Percentiles rank a stretch among this genome's conserved stretches.
phyloP scores from a whole-genome alignment of 2,113 vertebrate genomes.

The Columba janthina region DNA sequence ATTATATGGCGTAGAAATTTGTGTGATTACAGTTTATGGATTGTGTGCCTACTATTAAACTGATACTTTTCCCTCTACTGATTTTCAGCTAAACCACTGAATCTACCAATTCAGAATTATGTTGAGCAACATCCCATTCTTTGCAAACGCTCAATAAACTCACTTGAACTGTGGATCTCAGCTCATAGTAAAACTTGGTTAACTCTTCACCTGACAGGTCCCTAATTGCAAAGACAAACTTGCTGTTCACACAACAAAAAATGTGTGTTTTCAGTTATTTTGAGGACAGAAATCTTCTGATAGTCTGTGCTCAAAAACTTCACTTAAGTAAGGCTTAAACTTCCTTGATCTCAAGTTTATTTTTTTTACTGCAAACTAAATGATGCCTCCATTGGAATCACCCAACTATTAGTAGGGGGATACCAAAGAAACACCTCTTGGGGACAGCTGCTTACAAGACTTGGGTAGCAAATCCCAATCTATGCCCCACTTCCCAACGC shows the following conservation, averaged over 20 bases:
- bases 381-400: no score
- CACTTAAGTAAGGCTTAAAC: background rate
- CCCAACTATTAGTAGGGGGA: fast-evolving
- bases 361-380: background rate
- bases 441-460: no score
- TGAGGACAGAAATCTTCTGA: background rate
- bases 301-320: background rate
- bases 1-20: fast-evolving
- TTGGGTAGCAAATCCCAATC: background rate
- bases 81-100: background rate
- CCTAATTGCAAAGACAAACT: background rate
- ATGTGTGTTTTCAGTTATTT: background rate
- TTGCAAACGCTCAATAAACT: background rate
- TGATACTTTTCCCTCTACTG: background rate
- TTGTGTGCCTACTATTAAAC: background rate
- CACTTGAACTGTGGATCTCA: background rate
- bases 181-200: background rate
- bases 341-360: background rate
- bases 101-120: background rate
- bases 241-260: background rate
- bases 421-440: background rate
- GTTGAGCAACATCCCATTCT: background rate
- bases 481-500: background rate
- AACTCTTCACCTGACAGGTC: background rate
- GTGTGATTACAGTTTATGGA: fast-evolving